These are phyloP conservation scores for Felis chaus DNA, from an alignment of 2,113 vertebrate species.

Conservation along the genomic window DNA sequence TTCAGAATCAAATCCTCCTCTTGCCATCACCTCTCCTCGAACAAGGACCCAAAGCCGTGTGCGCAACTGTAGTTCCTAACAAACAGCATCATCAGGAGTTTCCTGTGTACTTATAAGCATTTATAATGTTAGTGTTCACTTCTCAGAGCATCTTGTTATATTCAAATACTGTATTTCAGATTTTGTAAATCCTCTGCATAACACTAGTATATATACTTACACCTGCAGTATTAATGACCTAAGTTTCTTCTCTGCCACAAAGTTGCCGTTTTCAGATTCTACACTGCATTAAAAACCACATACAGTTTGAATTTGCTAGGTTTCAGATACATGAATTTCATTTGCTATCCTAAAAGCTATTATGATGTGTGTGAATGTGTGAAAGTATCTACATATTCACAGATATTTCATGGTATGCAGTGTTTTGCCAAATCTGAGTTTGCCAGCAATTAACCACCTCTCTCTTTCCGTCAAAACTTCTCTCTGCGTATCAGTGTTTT, in stretches of 20 bases:
- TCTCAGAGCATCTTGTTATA: background rate
- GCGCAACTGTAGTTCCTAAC: background rate
- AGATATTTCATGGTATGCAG: background rate
- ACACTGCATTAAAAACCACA: slow-evolving; percentile 2
- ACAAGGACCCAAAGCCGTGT: background rate
- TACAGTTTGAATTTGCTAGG: slow-evolving; percentile 6
- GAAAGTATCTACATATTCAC: background rate
- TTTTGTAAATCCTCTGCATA: background rate
- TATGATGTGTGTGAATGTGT: background rate
- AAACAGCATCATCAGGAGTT: background rate
- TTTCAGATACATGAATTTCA: background rate
- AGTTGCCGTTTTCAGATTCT: background rate
- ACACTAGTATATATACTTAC: background rate
- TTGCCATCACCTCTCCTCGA: background rate
- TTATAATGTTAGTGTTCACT: background rate
- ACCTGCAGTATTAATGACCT: background rate
- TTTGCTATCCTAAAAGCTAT: background rate
- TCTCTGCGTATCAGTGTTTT: background rate
- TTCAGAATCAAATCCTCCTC: background rate
- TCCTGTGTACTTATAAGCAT: background rate
- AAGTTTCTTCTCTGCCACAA: background rate
- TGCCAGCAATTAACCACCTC: background rate
- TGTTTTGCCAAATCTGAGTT: background rate
- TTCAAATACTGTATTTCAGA: slow-evolving; percentile 13
- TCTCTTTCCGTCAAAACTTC: background rate